Conservation (phyloP, 1,140 invertebrate genomes). For the Megalonaias nervosa region DNA sequence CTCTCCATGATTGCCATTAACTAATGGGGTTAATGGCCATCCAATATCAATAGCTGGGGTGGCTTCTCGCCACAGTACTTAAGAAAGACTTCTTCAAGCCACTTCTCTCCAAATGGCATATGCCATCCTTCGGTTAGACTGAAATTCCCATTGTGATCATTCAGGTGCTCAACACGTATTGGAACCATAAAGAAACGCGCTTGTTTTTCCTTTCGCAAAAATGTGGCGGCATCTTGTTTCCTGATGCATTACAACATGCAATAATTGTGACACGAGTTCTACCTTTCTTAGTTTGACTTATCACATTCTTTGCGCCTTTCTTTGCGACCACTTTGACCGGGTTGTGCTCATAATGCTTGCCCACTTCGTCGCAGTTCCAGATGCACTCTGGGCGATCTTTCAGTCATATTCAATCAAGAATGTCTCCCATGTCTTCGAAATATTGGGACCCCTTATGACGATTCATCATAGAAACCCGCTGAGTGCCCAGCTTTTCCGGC, state of each 20-base stretch:
- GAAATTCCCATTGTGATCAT: conserved; percentile 34
- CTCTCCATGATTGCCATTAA: too few species aligned
- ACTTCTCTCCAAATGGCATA: conserved; percentile 40
- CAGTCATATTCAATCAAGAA: conserved; percentile 10
- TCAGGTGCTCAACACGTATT: conserved; percentile 25
- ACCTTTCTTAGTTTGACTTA: conserved; percentile 14
- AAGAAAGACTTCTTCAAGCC: conserved; percentile 11
- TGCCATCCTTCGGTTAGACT: conserved; percentile 35
- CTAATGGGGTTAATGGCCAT: too few species aligned
- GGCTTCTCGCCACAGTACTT: too few species aligned
- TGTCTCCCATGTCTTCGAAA: neutral
- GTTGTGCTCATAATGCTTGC: conserved; percentile 11
- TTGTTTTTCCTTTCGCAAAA: conserved; percentile 41
- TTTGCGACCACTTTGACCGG: conserved; percentile 30
- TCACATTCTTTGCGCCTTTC: conserved; percentile 10
- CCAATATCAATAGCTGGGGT: too few species aligned
- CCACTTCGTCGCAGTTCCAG: conserved; percentile 37
- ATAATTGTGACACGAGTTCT: conserved; percentile 39
- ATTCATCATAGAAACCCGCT: conserved; percentile 17
- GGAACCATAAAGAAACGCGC: conserved; percentile 25
- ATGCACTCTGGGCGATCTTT: conserved; percentile 2
- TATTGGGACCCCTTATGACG: neutral
- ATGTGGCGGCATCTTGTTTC: conserved; percentile 28
- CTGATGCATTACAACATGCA: conserved; percentile 37
- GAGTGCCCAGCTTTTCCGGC: conserved; percentile 2